Base-by-base conservation (phyloP, 2,797 vertebrate species). In the Martes flavigula region DNA sequence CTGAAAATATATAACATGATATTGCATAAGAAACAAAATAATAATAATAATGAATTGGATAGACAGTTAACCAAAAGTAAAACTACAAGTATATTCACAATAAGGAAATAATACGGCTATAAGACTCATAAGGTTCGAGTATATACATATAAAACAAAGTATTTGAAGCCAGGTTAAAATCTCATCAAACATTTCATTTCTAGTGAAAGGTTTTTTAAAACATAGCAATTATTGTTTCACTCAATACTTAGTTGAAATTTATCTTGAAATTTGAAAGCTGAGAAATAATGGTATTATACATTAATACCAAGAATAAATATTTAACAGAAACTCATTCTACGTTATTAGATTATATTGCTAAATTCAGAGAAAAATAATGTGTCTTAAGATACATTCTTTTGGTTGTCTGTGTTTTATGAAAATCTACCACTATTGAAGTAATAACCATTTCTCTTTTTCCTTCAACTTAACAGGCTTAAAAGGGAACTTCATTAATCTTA, bases 1-100 rank as follows among this genome's bases (percentile, higher is more conserved):
- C 96, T 91, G 91, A 98, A 96, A 90, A 96, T 97, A 96, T 93
- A 86, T 94, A 97, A 97, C 96, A 98, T 98, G 92, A 97, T 98
- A 97, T 93, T 97, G 40, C 70, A 97, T 58, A 85, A 91, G 84
- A 95, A 73, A 66, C 73, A 94, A 90, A 81, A 40, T 27, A 70
- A 73, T 56, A 79, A 92, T 77, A 82, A 85, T 95, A 87, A 92
- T 54, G 40, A 96, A 95, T 70, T 98, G 95, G 95, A 95, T 98
- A 97, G 72, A 98, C 94, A 98, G 96, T 98, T 98, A 98, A 97
- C 92, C 97, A 98, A 98, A 98, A 97, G 94, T 97, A 98, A 96
- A 98, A 98, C 91, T 98, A 94, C 92, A 98, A 95, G 97, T 90
- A 96, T 97, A 94, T 96, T 98, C 1, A 58, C 97, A 98, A 96